Conservation (phyloP, 2,113 vertebrate genomes). For the Gobio gobio region DNA sequence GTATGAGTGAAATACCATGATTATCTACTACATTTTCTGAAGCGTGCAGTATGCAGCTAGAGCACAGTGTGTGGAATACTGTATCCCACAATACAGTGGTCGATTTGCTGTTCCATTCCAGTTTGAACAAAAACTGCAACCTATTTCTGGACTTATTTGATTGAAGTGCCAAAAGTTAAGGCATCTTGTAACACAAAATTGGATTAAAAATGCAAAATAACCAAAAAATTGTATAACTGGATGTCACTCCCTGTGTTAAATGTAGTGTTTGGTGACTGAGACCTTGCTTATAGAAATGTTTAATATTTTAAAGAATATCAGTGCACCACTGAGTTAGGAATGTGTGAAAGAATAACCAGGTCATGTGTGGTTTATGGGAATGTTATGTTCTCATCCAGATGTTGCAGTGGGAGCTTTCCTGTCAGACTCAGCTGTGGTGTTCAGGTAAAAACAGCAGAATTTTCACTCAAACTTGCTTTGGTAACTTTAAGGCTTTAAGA, state of each 20-base stretch:
- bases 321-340: background rate
- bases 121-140: background rate
- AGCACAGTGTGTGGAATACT: background rate
- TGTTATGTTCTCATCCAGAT: constrained; percentile 77
- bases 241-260: background rate
- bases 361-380: background rate
- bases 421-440: constrained; percentile 86
- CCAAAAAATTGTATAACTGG: background rate
- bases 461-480: constrained; percentile 5
- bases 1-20: background rate
- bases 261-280: background rate
- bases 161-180: background rate
- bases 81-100: background rate
- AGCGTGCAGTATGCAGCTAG: background rate
- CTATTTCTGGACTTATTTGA: background rate
- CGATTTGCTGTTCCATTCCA: background rate
- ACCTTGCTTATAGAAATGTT: background rate
- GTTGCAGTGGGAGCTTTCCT: constrained; percentile 92
- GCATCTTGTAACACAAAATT: background rate
- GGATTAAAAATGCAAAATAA: background rate
- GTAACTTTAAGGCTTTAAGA: background rate
- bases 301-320: background rate
- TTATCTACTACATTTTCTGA: background rate
- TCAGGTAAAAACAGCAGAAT: constrained; percentile 80
- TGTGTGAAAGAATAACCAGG: background rate